phyloP scores from a whole-genome alignment of 2,797 vertebrate genomes.

The Hapalemur alaotrensis region DNA sequence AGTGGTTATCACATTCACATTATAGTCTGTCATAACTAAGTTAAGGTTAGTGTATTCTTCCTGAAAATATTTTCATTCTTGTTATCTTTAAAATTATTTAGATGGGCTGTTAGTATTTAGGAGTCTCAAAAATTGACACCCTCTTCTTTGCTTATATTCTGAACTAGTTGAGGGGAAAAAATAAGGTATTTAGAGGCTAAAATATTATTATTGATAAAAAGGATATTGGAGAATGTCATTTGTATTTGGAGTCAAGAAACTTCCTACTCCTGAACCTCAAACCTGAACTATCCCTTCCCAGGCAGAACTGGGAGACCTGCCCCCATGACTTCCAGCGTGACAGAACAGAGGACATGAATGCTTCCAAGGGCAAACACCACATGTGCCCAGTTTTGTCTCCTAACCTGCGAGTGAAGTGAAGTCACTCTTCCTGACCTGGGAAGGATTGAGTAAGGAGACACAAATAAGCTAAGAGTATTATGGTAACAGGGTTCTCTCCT shows the following conservation, averaged over 20 bases:
- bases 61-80: conserved; percentile 39
- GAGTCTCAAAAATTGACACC: not conserved
- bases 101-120: not conserved
- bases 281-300: not conserved
- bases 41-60: not conserved
- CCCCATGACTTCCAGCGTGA: not conserved
- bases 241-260: not conserved
- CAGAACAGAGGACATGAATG: not conserved
- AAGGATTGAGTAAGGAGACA: not conserved
- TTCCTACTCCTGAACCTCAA: not conserved
- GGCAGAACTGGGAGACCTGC: not conserved
- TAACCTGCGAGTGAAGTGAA: not conserved
- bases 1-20: not conserved
- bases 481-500: not conserved
- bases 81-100: conserved; percentile 14
- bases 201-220: not conserved
- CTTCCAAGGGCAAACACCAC: not conserved
- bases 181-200: not conserved
- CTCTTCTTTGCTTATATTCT: conserved; percentile 41
- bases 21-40: not conserved
- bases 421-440: not conserved
- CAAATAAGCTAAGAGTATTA: not conserved
- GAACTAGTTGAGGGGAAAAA: not conserved
- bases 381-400: not conserved
- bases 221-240: conserved; percentile 6